Base-by-base conservation (phyloP, 2,797 vertebrate genomes). In the Bothrops alternatus region DNA sequence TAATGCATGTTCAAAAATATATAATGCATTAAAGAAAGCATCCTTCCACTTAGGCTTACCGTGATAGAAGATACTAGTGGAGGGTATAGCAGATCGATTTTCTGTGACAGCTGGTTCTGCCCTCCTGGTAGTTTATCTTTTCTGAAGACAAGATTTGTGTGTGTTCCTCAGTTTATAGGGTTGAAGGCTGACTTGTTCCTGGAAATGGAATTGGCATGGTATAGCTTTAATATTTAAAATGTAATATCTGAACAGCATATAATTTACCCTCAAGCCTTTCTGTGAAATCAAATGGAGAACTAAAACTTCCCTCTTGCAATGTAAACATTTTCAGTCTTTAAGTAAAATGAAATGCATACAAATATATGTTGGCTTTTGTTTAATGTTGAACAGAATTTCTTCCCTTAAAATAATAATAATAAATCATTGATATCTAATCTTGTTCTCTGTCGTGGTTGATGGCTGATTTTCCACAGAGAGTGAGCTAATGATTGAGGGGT, bases 151-250 rank as follows among this genome's bases (percentile, higher is more conserved):
- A 86, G 32, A 42, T 91, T 90, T 90, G 55, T 87, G 10, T 12
- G 5, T 57, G 16, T 23, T 57, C 1, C 26, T 47, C 6, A 85
- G 47, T 86, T 92, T 61, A 12, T 28, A 28, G n/a, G 50, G 25
- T 58, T 13, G 28, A 26, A 63, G 23, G 65, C 56, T 82, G 63
- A 26, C 26, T 42, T 14, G 42, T 58, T 93, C 56, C 47, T 90
- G 63, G 92, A 63, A 85, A 93, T 25, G 47, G 47, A 93, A 93
- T 88, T 61, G 14, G 2, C 26, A 25, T 56, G 55, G 86, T 73
- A 20, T 23, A 12, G 61, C 50, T 88, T 93, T 63, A 93, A 93
- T 93, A 93, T 93, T 93, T 93, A 93, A 93, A 91, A 91, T 91
- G 47, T 78, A 93, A 90, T 90, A 78, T 90, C 85, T 61, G 53